Evolutionary conservation across 2,888 invertebrate genomes (phyloP), one percentile per base, ranked within the genome.

Genomic region (Cataglyphis albicans): DNA sequence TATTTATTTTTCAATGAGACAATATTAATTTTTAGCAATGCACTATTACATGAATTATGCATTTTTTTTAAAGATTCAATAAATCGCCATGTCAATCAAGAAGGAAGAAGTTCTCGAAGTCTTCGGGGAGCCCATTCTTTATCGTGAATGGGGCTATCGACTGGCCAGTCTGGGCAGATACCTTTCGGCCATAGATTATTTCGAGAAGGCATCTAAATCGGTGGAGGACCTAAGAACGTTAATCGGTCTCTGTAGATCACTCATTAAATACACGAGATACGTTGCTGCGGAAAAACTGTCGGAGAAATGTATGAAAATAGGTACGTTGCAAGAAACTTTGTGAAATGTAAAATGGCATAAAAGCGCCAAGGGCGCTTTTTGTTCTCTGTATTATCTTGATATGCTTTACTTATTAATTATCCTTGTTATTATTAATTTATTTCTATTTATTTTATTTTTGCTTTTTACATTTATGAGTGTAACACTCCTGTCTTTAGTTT

Each of bases 71-170:
- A 55, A 38, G 41, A 35, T 68, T 63, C 68, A 32, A 80, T 41
- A 41, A 29, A 41, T 21, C 72, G 61, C 21, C 55, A 87, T 88
- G 86, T 78, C 85, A 74, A 73, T 25, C 29, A 82, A 70, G 32
- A 81, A 74, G 7, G 86, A 88, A 10, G 89, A 88, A n/a, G 70
- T 38, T 3, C 65, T 81, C 4, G 75, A 87, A 18, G 75, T 91
- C 78, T 92, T 92, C 80, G 87, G 86, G 29, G 91, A 90, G 10
- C 70, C 90, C 4, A 84, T 88, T n/a, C 88, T 93, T 12, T 92
- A 93, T 81, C 91, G 93, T 7, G 93, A 93, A 89, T 93, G 92
- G 92, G 94, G 91, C n/a, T 87, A 88, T 57, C 87, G 90, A 57
- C 88, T 93, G 48, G 87, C 87, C 4, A 78, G 35, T 10, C 63